Percentiles rank a stretch among this genome's conserved stretches.
These are phyloP conservation scores for Junonia oenone DNA, from an alignment of 2,888 invertebrate genomes.

Conservation along the genomic window DNA sequence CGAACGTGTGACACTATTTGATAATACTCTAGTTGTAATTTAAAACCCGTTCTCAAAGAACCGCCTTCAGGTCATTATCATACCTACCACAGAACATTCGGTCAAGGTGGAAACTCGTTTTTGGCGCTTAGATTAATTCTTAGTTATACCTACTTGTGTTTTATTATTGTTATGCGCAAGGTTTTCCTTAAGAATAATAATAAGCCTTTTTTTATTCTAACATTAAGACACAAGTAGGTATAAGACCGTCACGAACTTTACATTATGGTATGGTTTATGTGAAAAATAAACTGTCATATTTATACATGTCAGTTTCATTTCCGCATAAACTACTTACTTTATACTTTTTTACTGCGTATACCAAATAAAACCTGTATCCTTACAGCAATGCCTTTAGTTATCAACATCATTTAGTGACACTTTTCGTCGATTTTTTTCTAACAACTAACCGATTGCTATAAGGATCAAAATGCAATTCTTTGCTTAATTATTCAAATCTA, in stretches of 20 bases:
- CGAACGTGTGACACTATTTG: too few species aligned
- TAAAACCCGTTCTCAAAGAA: constrained; percentile 12
- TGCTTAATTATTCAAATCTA: constrained; percentile 41
- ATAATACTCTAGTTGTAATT: background rate
- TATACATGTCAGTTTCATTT: too few species aligned
- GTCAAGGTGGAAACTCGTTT: background rate
- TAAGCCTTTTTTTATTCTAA: too few species aligned
- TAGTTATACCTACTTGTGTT: too few species aligned
- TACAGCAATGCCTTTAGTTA: background rate
- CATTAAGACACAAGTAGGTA: too few species aligned
- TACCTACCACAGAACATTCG: background rate
- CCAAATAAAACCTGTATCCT: background rate
- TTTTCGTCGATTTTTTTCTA: background rate
- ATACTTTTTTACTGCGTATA: background rate
- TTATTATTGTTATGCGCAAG: background rate
- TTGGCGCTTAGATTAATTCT: too few species aligned
- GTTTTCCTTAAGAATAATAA: too few species aligned
- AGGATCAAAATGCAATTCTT: background rate
- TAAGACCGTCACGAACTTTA: too few species aligned
- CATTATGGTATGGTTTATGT: too few species aligned
- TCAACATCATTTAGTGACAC: background rate
- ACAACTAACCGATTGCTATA: background rate
- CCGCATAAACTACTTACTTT: too few species aligned
- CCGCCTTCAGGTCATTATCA: constrained; percentile 20
- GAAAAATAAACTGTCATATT: too few species aligned